Percentiles rank a stretch among this genome's conserved stretches.
These are phyloP conservation scores for Pantherophis alleghaniensis DNA, from an alignment of 2,797 vertebrate genomes.

Conservation along the genomic window DNA sequence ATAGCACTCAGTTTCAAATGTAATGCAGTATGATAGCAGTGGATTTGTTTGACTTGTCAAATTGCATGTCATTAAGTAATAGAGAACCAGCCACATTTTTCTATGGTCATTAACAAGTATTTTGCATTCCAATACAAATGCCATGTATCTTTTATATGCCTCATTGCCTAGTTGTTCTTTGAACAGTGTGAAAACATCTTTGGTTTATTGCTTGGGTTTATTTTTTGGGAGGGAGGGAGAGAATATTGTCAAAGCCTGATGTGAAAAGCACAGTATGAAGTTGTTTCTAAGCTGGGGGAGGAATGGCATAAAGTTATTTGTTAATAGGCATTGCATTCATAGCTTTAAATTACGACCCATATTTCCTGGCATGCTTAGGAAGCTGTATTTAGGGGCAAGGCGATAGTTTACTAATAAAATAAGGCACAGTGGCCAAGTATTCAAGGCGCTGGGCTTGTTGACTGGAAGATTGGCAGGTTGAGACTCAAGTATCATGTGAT, in stretches of 20 bases:
- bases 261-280: neutral
- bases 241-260: constrained; percentile 5
- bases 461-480: neutral
- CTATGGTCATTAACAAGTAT: constrained; percentile 29
- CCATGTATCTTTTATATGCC: constrained; percentile 45
- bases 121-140: constrained; percentile 46
- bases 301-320: neutral
- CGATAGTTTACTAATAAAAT: neutral
- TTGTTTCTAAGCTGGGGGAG: neutral
- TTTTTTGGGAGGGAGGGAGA: neutral
- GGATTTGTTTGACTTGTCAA: constrained; percentile 51
- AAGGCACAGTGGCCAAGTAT: neutral
- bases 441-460: neutral
- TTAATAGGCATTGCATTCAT: neutral
- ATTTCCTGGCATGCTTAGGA: neutral
- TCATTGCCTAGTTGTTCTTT: constrained; percentile 58
- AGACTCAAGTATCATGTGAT: neutral
- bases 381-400: neutral
- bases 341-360: neutral
- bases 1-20: neutral
- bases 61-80: constrained; percentile 13
- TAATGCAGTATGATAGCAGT: neutral
- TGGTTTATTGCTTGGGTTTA: neutral
- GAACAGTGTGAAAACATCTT: constrained; percentile 31
- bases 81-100: constrained; percentile 32